Conservation (phyloP, 2,888 invertebrate species). For the Pterobdella sp. region DNA sequence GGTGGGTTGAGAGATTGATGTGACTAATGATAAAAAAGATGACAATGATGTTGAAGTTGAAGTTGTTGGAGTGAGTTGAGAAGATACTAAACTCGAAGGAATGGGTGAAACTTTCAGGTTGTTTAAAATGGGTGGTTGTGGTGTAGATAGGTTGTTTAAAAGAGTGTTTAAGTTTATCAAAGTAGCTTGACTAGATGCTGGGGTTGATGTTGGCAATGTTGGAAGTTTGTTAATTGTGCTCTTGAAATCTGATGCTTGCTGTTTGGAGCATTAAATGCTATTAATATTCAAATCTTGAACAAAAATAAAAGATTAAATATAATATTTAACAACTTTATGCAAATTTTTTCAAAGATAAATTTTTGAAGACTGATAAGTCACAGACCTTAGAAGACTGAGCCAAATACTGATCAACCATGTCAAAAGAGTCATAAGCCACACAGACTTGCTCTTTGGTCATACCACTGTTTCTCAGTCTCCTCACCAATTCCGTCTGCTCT, state of each 20-base stretch:
- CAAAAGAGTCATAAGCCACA: conserved; percentile 47
- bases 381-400: too few species aligned
- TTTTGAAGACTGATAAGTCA: neutral
- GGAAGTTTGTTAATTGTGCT: neutral
- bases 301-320: too few species aligned
- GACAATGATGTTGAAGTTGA: neutral
- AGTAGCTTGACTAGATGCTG: neutral
- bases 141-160: neutral
- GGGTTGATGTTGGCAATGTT: neutral
- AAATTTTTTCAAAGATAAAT: too few species aligned
- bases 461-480: conserved; percentile 52
- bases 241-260: too few species aligned
- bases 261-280: neutral
- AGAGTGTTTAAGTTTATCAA: conserved; percentile 4
- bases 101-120: neutral
- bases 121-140: neutral
- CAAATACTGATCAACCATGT: conserved; percentile 43
- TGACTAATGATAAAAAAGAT: neutral
- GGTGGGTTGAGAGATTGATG: neutral
- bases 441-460: conserved; percentile 50
- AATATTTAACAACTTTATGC: too few species aligned
- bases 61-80: neutral
- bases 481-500: conserved; percentile 54
- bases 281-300: too few species aligned
- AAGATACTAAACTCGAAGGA: neutral